These are phyloP conservation scores for Callospermophilus lateralis DNA, from an alignment of 2,113 vertebrate genomes.

Conservation along the genomic window DNA sequence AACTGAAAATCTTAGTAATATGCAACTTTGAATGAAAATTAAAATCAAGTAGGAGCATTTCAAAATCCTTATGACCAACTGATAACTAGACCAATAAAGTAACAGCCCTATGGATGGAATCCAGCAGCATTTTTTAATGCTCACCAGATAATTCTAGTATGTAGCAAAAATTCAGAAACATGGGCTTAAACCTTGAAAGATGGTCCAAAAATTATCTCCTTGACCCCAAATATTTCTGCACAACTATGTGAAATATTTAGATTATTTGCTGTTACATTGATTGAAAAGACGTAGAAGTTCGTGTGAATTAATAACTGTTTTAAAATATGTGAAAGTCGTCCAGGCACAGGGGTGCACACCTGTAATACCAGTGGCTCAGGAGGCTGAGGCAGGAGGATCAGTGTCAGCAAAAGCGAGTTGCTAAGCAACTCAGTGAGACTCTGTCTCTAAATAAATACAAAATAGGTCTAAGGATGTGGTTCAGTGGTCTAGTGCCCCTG, in stretches of 20 bases:
- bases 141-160: background rate
- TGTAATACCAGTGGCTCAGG: too few relatives aligned
- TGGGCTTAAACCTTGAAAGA: background rate
- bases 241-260: background rate
- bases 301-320: constrained; percentile 29
- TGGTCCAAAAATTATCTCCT: background rate
- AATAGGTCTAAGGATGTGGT: too few relatives aligned
- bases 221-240: background rate
- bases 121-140: background rate
- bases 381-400: too few relatives aligned
- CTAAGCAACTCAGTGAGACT: too few relatives aligned
- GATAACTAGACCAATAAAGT: background rate
- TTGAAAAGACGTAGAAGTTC: constrained; percentile 1
- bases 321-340: background rate
- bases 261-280: background rate
- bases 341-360: too few relatives aligned
- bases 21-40: background rate
- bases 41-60: background rate
- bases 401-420: too few relatives aligned
- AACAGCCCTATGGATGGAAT: background rate
- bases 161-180: background rate
- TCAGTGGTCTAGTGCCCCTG: too few relatives aligned
- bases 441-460: too few relatives aligned
- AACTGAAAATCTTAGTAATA: background rate
- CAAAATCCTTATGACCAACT: background rate